Base-by-base conservation (phyloP, 2,113 vertebrate genomes). In the Pygathrix nemaeus region DNA sequence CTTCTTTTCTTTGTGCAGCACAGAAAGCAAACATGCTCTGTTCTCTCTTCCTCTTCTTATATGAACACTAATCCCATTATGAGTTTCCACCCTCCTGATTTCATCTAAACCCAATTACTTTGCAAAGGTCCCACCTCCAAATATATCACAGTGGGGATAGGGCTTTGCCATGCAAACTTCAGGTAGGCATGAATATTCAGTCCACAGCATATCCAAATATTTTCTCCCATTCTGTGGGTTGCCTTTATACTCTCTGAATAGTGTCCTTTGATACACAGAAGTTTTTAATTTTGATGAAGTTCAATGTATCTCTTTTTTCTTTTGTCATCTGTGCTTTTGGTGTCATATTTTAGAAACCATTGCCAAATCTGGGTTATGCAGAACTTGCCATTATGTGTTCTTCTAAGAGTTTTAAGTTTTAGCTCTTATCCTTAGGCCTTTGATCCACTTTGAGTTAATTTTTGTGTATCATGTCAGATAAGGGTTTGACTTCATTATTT, bases 251-350 rank as follows among this genome's bases (percentile, higher is more conserved):
- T 82, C 23, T 93, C 6, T 92, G 88, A 27, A 82, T 80, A 64
- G n/a, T 81, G 25, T 66, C 32, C 50, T 90, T 78, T 18, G 32
- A 78, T 40, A 35, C 18, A 91, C 35, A 32, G 43, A 86, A 32
- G 38, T 48, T 88, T 92, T 96, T 57, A 88, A 88, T 88, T 93
- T 57, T 88, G 76, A 73, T 75, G 17, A 96, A 82, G 25, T 66
- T n/a, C 7, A 27, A 72, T 59, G 48, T 57, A 61, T 2, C 50
- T 72, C 16, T 50, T 87, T 88, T 88, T 88, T 59, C 38, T 87
- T 94, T 94, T 81, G 52, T 72, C 64, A 80, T 18, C 18, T 72
- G 43, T 88, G 32, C 12, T 94, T 88, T 59, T 88, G 38, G 48
- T 79, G 48, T 68, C 14, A n/a, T 80, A 80, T 72, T 94, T 88